Evolutionary conservation across 2,888 invertebrate species (phyloP), one percentile per base, ranked within the genome.

Genomic region (Thera obeliscata): DNA sequence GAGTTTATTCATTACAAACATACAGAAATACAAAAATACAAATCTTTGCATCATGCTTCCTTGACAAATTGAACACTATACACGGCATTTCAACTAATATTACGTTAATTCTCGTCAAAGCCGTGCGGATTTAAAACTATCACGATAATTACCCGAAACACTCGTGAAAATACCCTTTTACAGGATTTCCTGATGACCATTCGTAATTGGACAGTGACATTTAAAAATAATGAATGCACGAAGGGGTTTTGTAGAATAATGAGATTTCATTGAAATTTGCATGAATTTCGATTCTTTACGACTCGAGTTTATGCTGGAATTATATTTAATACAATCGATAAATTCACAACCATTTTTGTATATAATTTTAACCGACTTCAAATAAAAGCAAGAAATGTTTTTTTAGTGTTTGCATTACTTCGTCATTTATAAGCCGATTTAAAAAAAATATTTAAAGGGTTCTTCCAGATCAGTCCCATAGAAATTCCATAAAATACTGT

Each of bases 191-290:
- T 59, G 61, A 69, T 64, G 55, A 65, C 22, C 59, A 52, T 61
- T 48, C 52, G 67, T 68, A 68, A 68, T 68, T 68, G 64, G 59
- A 69, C 56, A 56, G 56, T 69, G 69, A 62, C 68, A 69, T 69
- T 62, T 69, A 55, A 62, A 61, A 65, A 65, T 69, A 65, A 68
- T 61, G 57, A 58, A 58, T 61, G 61, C 58, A 54, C 57, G 50
- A 52, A 36, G 55, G n/a, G 8, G 60, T 52, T 56, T 54, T 46
- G 56, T 12, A 43, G 62, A 50, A 46, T 64, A 56, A 67, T 63
- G 58, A 55, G 12, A 12, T 63, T 55, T 48, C 41, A 61, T n/a
- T 41, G 48, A 60, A 38, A 50, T 57, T 46, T 57, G 9, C 43
- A 11, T 33, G 11, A 58, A 35, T n/a, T 49, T 11, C 9, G 54